phyloP scores from a whole-genome alignment of 2,888 invertebrate genomes.

The Calameuta filiformis region DNA sequence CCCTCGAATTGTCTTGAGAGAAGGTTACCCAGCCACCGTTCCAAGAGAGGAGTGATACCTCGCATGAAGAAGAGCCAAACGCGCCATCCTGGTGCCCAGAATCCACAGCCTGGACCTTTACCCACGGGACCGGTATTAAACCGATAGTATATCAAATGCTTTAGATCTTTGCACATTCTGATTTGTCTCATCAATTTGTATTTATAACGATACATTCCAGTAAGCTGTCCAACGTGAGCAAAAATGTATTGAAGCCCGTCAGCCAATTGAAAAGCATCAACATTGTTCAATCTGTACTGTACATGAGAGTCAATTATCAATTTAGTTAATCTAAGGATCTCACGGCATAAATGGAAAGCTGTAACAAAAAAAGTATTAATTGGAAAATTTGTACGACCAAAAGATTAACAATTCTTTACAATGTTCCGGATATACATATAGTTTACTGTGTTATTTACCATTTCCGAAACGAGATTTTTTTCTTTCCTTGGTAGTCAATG shows the following conservation, averaged over 20 bases:
- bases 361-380: slow-evolving; percentile 20
- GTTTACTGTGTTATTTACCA: slow-evolving; percentile 69
- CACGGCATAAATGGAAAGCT: slow-evolving; percentile 99
- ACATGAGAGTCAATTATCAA: slow-evolving; percentile 99
- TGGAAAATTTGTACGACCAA: background rate
- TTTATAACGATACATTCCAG: slow-evolving; percentile 99
- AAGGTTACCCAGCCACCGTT: slow-evolving; percentile 99
- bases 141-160: slow-evolving; percentile 98
- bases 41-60: slow-evolving; percentile 96
- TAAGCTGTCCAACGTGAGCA: slow-evolving; percentile 98
- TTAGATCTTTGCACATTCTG: slow-evolving; percentile 99
- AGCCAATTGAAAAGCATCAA: slow-evolving; percentile 98
- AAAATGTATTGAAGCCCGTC: slow-evolving; percentile 99
- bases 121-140: slow-evolving; percentile 99
- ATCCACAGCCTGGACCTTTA: slow-evolving; percentile 97
- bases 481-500: slow-evolving; percentile 98
- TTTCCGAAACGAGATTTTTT: slow-evolving; percentile 98
- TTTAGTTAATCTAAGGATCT: slow-evolving; percentile 98
- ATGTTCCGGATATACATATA: background rate
- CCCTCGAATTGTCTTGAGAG: slow-evolving; percentile 99
- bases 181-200: slow-evolving; percentile 99
- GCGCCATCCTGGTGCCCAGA: slow-evolving; percentile 99
- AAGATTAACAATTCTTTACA: background rate
- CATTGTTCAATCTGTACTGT: slow-evolving; percentile 98
- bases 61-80: slow-evolving; percentile 99